phyloP scores from a whole-genome alignment of 2,113 vertebrate genomes.

The Actenoides hombroni region DNA sequence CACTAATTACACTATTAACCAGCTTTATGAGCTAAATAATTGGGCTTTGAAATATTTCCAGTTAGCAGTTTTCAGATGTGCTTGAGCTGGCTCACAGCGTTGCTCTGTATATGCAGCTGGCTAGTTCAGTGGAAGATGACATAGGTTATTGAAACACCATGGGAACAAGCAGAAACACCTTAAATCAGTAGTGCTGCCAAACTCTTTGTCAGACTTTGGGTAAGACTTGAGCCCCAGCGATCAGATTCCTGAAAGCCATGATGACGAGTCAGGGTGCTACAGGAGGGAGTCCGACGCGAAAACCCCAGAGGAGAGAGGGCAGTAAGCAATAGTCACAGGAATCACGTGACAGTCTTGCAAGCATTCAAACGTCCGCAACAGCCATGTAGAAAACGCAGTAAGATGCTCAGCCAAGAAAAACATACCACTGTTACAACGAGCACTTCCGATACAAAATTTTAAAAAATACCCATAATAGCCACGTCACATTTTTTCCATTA shows the following conservation, averaged over 20 bases:
- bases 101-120: neutral
- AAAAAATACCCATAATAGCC: rapidly evolving
- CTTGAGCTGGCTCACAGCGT: neutral
- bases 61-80: neutral
- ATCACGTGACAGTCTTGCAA: rapidly evolving
- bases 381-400: rapidly evolving
- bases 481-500: rapidly evolving
- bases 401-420: neutral
- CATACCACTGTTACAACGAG: rapidly evolving
- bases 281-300: neutral
- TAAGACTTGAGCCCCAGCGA: neutral
- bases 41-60: neutral
- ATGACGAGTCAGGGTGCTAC: rapidly evolving
- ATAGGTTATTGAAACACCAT: rapidly evolving
- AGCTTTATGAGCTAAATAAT: neutral
- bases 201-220: neutral
- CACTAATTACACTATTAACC: neutral
- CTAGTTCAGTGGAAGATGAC: neutral
- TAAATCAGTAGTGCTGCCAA: neutral
- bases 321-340: too few species aligned
- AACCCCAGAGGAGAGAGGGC: too few species aligned
- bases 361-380: rapidly evolving
- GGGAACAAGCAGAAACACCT: neutral
- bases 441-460: neutral
- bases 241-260: neutral